Base-by-base conservation (phyloP, 2,797 vertebrate genomes). In the Delichon dasypus region DNA sequence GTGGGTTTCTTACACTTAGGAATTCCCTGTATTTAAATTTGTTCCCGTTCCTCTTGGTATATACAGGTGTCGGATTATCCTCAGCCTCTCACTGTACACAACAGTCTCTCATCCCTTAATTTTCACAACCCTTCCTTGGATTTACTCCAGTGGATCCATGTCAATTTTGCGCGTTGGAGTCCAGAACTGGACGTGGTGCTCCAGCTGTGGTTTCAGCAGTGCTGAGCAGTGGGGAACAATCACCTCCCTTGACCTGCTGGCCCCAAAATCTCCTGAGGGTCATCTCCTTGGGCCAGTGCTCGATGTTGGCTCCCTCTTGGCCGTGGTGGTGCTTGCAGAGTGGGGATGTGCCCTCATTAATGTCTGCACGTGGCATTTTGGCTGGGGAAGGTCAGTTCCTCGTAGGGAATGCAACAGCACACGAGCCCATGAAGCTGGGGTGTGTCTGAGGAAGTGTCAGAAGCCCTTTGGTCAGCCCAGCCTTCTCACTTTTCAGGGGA, bases 1-100 rank as follows among this genome's bases (percentile, higher is more conserved):
- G 0, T 0, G 0, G 0, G 0, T 2, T 26, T n/a, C 14, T 58
- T 70, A 11, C 3, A 8, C 36, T 40, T 91, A 18, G 89, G 9
- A 50, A 62, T 57, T 84, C 68, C 26, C 15, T 50, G 27, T 61
- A 20, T 81, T 92, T 82, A 25, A 15, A 1, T 29, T 51, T 77
- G 11, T 64, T 83, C 36, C 10, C 0, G 0, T 40, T 81, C 27
- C 10, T 72, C 21, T 47, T 25, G 0, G 6, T 72, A 29, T 88
- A 89, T 64, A 22, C 48, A 15, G 0, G 0, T 5, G 8, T 47
- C 30, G 85, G 72, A 72, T 70, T 54, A 12, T 85, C 20, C 48
- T 0, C 2, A 51, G 34, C 54, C 48, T 90, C 36, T 53, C 34
- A 4, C 4, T 27, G 32, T 16, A 21, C 44, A 26, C 10, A 17